Conservation (phyloP, 2,797 vertebrate genomes). For the Xyrichtys novacula region DNA sequence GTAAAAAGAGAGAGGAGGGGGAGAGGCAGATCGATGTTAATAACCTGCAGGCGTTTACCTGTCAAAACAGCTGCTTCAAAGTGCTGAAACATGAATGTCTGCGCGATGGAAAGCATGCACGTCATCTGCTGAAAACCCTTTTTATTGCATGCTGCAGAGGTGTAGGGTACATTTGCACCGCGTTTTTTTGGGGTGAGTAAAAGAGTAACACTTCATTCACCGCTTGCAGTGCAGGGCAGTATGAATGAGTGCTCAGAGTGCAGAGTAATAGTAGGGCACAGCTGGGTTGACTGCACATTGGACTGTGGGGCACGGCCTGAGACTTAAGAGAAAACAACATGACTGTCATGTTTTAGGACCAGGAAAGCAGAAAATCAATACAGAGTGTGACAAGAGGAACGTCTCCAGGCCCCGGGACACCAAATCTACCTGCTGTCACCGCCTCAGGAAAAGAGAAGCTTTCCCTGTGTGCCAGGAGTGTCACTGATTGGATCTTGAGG, state of each 20-base stretch:
- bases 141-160: not conserved
- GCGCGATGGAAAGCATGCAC: not conserved
- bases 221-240: not conserved
- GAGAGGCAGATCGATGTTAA: conserved; percentile 37
- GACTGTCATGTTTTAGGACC: conserved; percentile 30
- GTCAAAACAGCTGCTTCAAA: conserved; percentile 36
- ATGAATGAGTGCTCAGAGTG: conserved; percentile 23
- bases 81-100: not conserved
- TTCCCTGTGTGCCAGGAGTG: conserved; percentile 5
- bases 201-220: not conserved
- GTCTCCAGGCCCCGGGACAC: conserved; percentile 17
- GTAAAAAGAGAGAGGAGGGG: conserved; percentile 41
- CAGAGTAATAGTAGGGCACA: conserved; percentile 38
- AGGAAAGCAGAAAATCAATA: conserved; percentile 43
- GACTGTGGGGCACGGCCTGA: conserved; percentile 25
- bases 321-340: conserved; percentile 37
- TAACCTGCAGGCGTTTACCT: conserved; percentile 27
- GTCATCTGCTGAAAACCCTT: conserved; percentile 5
- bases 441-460: not conserved
- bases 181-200: not conserved
- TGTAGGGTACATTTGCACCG: not conserved
- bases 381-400: conserved; percentile 18
- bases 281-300: conserved; percentile 33
- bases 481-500: not conserved
- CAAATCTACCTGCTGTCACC: not conserved